These are phyloP conservation scores for Myotis davidii DNA, from an alignment of 2,113 vertebrate species.

Conservation along the genomic window DNA sequence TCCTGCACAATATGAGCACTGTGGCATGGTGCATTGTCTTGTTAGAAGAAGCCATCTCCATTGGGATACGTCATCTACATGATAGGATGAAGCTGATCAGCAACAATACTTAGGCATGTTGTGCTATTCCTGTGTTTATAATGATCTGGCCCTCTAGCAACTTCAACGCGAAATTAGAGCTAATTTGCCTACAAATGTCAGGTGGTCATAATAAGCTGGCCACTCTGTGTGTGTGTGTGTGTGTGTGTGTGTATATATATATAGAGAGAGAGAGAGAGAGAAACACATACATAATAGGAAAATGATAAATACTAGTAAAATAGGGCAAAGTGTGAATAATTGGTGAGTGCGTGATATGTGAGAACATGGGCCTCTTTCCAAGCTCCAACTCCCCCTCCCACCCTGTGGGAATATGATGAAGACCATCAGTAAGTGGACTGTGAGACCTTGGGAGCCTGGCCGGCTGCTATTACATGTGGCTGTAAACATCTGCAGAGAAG, in stretches of 20 bases:
- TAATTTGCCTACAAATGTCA: no score
- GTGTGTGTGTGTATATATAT: neutral
- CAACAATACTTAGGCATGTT: no score
- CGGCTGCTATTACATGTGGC: neutral
- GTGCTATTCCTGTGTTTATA: no score
- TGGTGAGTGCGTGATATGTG: neutral
- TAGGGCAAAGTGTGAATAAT: neutral
- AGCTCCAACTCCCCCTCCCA: neutral
- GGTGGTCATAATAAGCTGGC: no score
- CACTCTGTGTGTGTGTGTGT: neutral
- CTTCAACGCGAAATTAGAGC: no score
- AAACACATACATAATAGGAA: neutral
- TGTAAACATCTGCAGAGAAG: neutral
- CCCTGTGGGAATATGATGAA: neutral
- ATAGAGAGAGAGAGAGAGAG: neutral
- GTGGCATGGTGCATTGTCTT: no score
- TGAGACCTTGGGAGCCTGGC: neutral
- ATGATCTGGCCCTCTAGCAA: no score
- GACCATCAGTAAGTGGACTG: neutral
- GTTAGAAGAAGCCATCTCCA: no score
- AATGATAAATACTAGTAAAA: neutral
- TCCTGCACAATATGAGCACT: no score
- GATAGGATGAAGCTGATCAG: no score
- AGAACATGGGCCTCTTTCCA: neutral
- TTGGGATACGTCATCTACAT: no score